Conservation (phyloP, 1,140 invertebrate species). For the Atta cephalotes region DNA sequence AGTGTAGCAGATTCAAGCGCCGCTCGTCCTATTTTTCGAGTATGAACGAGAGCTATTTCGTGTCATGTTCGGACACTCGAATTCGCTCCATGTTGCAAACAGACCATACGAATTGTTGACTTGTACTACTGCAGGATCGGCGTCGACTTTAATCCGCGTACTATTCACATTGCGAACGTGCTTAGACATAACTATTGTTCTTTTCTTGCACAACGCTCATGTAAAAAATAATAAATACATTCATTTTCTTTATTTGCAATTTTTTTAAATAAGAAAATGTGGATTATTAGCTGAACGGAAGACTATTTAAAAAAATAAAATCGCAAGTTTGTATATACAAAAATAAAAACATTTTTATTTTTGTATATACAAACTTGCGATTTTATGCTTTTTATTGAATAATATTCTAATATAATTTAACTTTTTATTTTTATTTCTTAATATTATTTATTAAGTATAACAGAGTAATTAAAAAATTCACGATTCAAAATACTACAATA, state of each 20-base stretch:
- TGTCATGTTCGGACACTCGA: constrained; percentile 75
- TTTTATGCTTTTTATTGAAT: background rate
- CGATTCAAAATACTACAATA: too few relatives aligned
- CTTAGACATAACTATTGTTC: background rate
- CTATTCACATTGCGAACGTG: background rate
- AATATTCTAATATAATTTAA: background rate
- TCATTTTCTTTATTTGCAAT: background rate
- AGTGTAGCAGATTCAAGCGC: constrained; percentile 39
- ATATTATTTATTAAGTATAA: too few relatives aligned
- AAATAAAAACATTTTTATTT: background rate
- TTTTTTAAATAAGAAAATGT: background rate
- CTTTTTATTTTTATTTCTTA: background rate
- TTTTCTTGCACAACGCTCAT: background rate
- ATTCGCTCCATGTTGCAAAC: background rate
- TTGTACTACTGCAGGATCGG: constrained; percentile 48
- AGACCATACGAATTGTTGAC: constrained; percentile 48
- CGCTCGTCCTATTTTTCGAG: constrained; percentile 61
- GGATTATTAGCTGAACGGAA: background rate
- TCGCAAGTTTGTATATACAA: background rate
- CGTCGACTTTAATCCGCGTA: constrained; percentile 14
- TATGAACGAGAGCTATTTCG: constrained; percentile 76
- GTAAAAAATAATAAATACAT: background rate
- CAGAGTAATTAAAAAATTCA: too few relatives aligned
- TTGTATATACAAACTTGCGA: too few relatives aligned
- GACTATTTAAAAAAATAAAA: background rate